phyloP scores from a whole-genome alignment of 2,113 vertebrate genomes.

The Alouatta palliata region DNA sequence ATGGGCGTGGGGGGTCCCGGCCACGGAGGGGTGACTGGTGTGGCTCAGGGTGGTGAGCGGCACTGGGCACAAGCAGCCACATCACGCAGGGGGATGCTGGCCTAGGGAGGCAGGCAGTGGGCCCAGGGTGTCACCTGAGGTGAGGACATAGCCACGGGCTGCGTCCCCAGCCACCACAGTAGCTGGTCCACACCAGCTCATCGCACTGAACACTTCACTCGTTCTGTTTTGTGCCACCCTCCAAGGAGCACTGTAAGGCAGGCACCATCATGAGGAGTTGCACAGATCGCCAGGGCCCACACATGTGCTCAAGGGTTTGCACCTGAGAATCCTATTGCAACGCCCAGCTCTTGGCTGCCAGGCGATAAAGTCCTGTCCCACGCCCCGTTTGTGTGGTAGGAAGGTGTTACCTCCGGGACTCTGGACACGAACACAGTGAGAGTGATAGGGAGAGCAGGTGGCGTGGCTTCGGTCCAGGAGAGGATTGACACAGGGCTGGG shows the following conservation, averaged over 20 bases:
- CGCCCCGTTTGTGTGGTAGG: neutral
- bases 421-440: neutral
- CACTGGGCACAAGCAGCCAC: no score
- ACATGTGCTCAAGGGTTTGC: neutral
- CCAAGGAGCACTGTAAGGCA: neutral
- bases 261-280: neutral
- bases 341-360: accelerated
- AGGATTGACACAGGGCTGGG: neutral
- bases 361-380: neutral
- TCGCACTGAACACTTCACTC: neutral
- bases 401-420: neutral
- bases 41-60: neutral
- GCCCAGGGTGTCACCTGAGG: neutral
- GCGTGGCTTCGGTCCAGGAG: neutral
- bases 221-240: neutral
- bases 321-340: neutral
- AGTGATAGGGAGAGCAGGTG: neutral
- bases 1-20: neutral
- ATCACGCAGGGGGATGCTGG: no score
- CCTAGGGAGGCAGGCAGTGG: no score
- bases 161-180: neutral
- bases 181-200: neutral
- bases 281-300: neutral
- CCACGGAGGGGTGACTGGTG: neutral
- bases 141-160: no score